These are phyloP conservation scores for Chaetops frenatus DNA, from an alignment of 2,113 vertebrate genomes.

Conservation along the genomic window DNA sequence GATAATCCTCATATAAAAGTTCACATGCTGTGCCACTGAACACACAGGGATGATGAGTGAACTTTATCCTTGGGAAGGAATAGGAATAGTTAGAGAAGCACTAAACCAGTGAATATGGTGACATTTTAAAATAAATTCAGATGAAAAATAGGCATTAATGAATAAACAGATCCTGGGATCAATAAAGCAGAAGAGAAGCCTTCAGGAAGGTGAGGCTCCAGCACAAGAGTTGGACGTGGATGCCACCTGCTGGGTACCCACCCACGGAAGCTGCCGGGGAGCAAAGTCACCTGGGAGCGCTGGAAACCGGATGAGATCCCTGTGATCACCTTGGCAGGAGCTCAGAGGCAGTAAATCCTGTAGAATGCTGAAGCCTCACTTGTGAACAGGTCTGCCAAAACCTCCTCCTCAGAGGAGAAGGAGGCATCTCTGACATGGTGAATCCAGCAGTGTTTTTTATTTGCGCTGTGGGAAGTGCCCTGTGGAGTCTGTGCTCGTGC, in stretches of 20 bases:
- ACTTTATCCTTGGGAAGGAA: not conserved
- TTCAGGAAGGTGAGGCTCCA: not conserved
- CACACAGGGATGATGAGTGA: not conserved
- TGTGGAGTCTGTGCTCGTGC: no score
- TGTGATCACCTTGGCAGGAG: not conserved
- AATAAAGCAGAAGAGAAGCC: not conserved
- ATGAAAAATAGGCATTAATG: not conserved
- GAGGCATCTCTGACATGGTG: no score
- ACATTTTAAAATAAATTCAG: not conserved
- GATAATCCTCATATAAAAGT: not conserved
- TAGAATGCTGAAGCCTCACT: not conserved
- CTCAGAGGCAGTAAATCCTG: not conserved
- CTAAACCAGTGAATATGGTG: not conserved
- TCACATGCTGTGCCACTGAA: not conserved
- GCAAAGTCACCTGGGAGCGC: not conserved
- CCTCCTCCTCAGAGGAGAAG: no score
- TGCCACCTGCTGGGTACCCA: slow-evolving; percentile 47
- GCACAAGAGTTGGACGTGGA: not conserved
- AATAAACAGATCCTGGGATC: not conserved
- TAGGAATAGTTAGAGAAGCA: not conserved
- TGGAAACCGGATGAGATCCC: not conserved
- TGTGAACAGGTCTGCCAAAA: no score
- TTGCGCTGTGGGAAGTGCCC: no score
- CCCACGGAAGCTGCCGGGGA: not conserved
- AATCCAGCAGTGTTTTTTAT: no score